Evolutionary conservation across 2,797 vertebrate species (phyloP).

Genomic region (Gambelia wislizenii): DNA sequence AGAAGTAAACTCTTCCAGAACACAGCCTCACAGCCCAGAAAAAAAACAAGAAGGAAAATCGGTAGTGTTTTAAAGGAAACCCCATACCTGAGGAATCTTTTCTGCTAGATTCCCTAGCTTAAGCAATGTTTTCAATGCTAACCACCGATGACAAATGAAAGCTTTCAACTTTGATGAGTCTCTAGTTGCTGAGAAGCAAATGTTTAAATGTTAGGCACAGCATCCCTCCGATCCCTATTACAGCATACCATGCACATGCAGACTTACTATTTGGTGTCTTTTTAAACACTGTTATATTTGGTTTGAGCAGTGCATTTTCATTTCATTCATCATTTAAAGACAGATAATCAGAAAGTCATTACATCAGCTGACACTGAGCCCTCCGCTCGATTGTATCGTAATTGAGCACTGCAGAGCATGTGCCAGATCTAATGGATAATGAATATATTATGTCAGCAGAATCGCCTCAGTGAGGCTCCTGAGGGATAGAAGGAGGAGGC

Average conservation of each 20-base stretch:
- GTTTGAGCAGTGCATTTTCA: conserved; percentile 91
- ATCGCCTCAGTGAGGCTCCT: conserved; percentile 75
- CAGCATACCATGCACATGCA: conserved; percentile 55
- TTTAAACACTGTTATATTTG: conserved; percentile 86
- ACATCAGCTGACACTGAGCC: conserved; percentile 90
- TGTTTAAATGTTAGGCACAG: conserved; percentile 39
- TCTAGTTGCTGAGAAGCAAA: conserved; percentile 36
- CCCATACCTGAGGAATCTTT: conserved; percentile 2
- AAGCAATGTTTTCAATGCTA: conserved; percentile 1
- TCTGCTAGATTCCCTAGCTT: not conserved
- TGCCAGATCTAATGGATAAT: conserved; percentile 94
- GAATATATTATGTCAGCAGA: conserved; percentile 92
- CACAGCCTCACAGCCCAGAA: no score
- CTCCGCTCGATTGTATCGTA: conserved; percentile 87
- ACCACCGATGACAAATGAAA: conserved; percentile 33
- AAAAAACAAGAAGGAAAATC: no score
- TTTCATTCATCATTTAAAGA: conserved; percentile 99
- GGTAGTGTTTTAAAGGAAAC: conserved; percentile 43
- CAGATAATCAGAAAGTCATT: conserved; percentile 99
- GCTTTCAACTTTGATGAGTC: not conserved
- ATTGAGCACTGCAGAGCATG: conserved; percentile 93
- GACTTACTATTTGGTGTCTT: conserved; percentile 85
- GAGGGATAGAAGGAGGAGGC: conserved; percentile 71
- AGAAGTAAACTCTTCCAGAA: no score
- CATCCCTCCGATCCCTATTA: conserved; percentile 49